Conservation (phyloP, 2,797 vertebrate genomes). For the Tympanoctomys barrerae region DNA sequence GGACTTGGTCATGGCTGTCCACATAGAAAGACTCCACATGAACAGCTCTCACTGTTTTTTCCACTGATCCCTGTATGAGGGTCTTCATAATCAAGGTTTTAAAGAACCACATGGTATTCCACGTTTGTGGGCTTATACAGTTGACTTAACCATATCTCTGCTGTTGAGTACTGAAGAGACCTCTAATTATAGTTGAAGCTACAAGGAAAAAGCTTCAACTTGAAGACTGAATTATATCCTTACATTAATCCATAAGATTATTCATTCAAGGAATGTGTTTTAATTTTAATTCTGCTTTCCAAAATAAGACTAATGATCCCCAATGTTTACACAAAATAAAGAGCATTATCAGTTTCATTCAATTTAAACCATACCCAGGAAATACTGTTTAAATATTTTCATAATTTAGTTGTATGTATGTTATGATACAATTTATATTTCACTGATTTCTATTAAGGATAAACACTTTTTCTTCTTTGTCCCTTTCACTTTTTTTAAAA, state of each 20-base stretch:
- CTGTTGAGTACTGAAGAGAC: neutral
- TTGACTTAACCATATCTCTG: conserved; percentile 36
- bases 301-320: conserved; percentile 54
- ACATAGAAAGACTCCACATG: neutral
- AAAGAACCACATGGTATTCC: neutral
- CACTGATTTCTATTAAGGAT: conserved; percentile 32
- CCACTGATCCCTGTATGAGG: neutral
- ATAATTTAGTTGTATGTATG: neutral
- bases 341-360: neutral
- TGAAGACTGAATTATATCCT: neutral
- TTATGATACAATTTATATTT: conserved; percentile 11
- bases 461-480: neutral
- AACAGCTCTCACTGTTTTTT: neutral
- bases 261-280: neutral
- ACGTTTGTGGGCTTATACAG: neutral
- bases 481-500: neutral
- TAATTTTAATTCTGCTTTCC: neutral
- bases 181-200: conserved; percentile 62
- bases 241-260: conserved; percentile 30
- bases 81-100: neutral
- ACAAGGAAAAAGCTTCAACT: neutral
- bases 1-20: neutral
- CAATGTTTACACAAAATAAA: conserved; percentile 38
- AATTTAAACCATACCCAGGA: conserved; percentile 32
- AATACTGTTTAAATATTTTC: conserved; percentile 32